Conservation (phyloP, 2,888 invertebrate species). For the Stenoptilia bipunctidactyla region DNA sequence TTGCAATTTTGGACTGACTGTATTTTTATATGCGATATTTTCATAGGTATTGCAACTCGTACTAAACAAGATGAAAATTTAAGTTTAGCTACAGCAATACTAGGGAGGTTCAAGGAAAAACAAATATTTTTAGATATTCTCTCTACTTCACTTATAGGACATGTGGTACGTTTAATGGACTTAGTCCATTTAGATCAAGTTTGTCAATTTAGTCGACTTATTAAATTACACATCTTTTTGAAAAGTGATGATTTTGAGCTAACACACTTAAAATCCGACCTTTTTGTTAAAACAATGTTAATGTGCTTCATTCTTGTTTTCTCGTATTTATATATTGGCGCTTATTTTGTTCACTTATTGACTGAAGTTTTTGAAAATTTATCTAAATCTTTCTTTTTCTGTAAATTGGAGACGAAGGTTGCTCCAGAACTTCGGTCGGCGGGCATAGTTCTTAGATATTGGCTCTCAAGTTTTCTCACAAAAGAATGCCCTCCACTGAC, state of each 20-base stretch:
- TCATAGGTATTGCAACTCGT: conserved; percentile 34
- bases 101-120: not conserved
- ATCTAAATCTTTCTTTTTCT: too few relatives aligned
- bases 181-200: not conserved
- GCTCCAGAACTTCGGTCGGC: too few relatives aligned
- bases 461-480: too few relatives aligned
- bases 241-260: not conserved
- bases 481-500: too few relatives aligned
- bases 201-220: not conserved
- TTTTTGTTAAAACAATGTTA: not conserved
- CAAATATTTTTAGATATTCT: not conserved
- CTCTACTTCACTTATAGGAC: not conserved
- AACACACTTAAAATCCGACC: not conserved
- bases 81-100: not conserved
- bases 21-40: conserved; percentile 35
- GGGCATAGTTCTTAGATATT: too few relatives aligned
- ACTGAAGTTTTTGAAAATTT: too few relatives aligned
- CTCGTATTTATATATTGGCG: not conserved
- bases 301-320: not conserved
- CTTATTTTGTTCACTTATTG: too few relatives aligned
- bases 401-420: too few relatives aligned
- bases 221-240: not conserved
- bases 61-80: not conserved
- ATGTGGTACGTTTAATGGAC: not conserved
- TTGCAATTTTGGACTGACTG: conserved; percentile 34